A percentile compares a stretch with the other conserved stretches of the same genome.
These are phyloP conservation scores for Vireo altiloquus DNA, from an alignment of 2,113 vertebrate genomes.

Conservation along the genomic window DNA sequence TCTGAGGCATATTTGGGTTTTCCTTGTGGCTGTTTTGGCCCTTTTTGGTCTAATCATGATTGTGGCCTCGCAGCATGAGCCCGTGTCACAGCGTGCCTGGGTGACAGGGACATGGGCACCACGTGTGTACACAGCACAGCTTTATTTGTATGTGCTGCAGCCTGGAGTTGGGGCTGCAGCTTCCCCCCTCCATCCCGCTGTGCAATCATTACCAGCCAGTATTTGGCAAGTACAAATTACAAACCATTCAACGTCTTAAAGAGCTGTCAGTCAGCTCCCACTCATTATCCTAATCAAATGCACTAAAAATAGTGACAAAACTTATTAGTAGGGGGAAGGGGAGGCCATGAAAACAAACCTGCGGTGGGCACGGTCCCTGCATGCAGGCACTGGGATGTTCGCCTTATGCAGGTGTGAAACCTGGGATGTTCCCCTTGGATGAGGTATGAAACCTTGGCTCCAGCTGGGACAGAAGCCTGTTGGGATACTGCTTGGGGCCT, in stretches of 20 bases:
- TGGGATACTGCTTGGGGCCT: neutral
- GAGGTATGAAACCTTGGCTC: neutral
- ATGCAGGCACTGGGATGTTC: neutral
- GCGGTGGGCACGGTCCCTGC: neutral
- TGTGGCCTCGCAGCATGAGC: neutral
- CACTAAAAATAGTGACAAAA: constrained; percentile 57
- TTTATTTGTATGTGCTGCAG: constrained; percentile 57
- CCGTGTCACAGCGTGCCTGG: neutral
- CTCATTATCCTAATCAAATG: constrained; percentile 62
- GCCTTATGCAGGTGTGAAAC: neutral
- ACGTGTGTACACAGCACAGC: neutral
- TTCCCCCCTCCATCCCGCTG: constrained; percentile 23
- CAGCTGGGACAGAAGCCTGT: neutral
- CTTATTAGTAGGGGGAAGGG: neutral
- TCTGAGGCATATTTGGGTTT: neutral
- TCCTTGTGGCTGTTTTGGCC: neutral
- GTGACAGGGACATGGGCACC: neutral
- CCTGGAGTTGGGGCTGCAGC: constrained; percentile 34
- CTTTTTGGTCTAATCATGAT: neutral
- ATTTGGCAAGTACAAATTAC: constrained; percentile 57
- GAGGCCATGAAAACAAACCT: neutral
- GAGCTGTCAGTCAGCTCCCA: constrained; percentile 54
- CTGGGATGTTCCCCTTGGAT: neutral
- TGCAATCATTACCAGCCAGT: constrained; percentile 44
- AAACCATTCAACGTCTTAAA: constrained; percentile 32